Base-by-base conservation (phyloP, 53 echinoderm and acorn worm genomes). In the Holothuria leucospilota region DNA sequence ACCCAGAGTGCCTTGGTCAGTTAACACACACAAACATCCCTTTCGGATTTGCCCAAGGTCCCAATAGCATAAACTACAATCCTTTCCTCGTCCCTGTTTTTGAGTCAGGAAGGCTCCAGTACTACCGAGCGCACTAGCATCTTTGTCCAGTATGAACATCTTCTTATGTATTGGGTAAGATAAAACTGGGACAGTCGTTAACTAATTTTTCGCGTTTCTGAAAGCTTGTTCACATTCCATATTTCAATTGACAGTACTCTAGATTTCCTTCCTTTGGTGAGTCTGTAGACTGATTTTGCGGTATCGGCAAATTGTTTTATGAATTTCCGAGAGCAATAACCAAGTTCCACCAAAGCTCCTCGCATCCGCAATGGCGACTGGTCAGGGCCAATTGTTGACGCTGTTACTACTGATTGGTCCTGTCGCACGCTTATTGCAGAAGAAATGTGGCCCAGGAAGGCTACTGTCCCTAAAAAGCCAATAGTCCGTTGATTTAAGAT, bases 11-110 rank as follows among this genome's bases (percentile, higher is more conserved):
- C 82, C 86, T 24, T 90, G 90, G 69, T 90, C 90, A 15, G 90
- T 86, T 16, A 85, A 29, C 10, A 90, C 62, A 93, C 88, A 24
- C 90, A 93, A 39, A 90, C 90, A 15, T 90, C 83, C n/a, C 85
- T 39, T 78, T 90, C 93, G 12, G 85, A 20, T 38, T 84, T 88
- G 27, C 84, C 87, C 8, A 93, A 67, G 11, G 84, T 87, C 20
- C 71, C 27, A 65, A 90, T 90, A 11, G 81, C 87, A 39, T 85
- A 93, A 0, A 83, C 90, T 1, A 93, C 34, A 11, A 85, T 84
- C 30, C 81, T 77, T 66, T 89, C 89, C 20, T 86, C 26, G 6
- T 85, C 90, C 72, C 28, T 90, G 90, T 29, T 79, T 71, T 51
- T 90, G 90, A 2, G 90, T 85, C 5, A 90, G 72, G 6, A 90